A percentile compares a stretch with the other conserved stretches of the same genome.
Evolutionary conservation across 2,113 vertebrate species (phyloP).

Genomic region (Trematocara stigmaticum): DNA sequence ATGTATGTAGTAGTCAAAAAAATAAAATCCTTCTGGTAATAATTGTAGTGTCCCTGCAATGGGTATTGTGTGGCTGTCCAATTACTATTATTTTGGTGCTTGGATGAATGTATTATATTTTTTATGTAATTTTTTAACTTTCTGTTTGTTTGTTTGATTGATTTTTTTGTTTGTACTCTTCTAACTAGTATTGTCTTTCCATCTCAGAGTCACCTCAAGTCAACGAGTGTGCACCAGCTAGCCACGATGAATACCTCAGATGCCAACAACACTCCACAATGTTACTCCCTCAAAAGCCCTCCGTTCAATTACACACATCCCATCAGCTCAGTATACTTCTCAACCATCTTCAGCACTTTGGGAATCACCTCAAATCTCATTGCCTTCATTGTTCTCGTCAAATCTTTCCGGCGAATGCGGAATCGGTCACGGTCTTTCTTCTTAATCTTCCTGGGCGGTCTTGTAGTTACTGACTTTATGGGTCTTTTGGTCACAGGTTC

Average conservation of each 20-base stretch:
- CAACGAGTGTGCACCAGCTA: not conserved
- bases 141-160: not conserved
- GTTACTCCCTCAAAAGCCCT: slow-evolving; percentile 65
- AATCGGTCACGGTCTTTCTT: slow-evolving; percentile 82
- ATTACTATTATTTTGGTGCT: not conserved
- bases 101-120: not conserved
- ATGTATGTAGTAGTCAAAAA: not conserved
- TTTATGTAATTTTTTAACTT: not conserved
- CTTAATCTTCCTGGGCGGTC: slow-evolving; percentile 84
- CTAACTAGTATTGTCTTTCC: not conserved
- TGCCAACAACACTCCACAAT: slow-evolving; percentile 41
- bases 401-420: slow-evolving; percentile 70
- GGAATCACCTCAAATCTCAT: slow-evolving; percentile 90
- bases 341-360: slow-evolving; percentile 73
- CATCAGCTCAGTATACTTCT: slow-evolving; percentile 77
- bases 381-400: slow-evolving; percentile 80
- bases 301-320: slow-evolving; percentile 22
- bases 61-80: not conserved
- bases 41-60: not conserved
- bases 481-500: slow-evolving; percentile 85
- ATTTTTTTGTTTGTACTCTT: not conserved
- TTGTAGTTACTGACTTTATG: slow-evolving; percentile 91
- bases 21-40: not conserved
- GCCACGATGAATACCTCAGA: slow-evolving; percentile 29
- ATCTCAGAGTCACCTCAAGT: not conserved